Evolutionary conservation across 2,888 invertebrate genomes (phyloP).

Genomic region (Drosophila aldrichi): DNA sequence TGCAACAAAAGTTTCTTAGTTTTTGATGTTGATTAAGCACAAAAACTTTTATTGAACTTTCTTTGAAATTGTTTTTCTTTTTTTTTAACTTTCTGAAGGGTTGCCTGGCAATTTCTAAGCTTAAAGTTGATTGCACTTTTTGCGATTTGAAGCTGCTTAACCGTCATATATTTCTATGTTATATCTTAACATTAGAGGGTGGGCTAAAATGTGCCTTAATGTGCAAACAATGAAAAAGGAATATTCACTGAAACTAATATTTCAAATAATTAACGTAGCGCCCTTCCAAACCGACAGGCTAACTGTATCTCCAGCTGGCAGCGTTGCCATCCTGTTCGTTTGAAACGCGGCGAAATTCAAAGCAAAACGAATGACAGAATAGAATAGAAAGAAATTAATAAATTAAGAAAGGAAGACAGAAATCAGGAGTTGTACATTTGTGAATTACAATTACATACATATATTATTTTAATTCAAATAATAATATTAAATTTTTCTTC

Average conservation of each 20-base stretch:
- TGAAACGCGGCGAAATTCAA: conserved; percentile 18
- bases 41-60: conserved; percentile 44
- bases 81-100: conserved; percentile 25
- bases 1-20: conserved; percentile 26
- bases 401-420: not conserved
- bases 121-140: conserved; percentile 23
- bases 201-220: not conserved
- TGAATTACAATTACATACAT: not conserved
- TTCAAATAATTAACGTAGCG: not conserved
- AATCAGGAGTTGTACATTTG: no score
- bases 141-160: conserved; percentile 4
- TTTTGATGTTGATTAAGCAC: conserved; percentile 47
- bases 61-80: conserved; percentile 5
- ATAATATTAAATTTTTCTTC: conserved; percentile 9
- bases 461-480: conserved; percentile 2
- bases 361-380: not conserved
- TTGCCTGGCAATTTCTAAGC: conserved; percentile 8
- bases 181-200: not conserved
- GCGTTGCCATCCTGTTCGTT: conserved; percentile 34
- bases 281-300: not conserved
- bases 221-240: not conserved
- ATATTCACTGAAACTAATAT: no score
- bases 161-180: not conserved
- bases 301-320: not conserved
- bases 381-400: not conserved